Evolutionary conservation across 1,140 invertebrate species (phyloP).

Genomic region (Micrasema longulum): DNA sequence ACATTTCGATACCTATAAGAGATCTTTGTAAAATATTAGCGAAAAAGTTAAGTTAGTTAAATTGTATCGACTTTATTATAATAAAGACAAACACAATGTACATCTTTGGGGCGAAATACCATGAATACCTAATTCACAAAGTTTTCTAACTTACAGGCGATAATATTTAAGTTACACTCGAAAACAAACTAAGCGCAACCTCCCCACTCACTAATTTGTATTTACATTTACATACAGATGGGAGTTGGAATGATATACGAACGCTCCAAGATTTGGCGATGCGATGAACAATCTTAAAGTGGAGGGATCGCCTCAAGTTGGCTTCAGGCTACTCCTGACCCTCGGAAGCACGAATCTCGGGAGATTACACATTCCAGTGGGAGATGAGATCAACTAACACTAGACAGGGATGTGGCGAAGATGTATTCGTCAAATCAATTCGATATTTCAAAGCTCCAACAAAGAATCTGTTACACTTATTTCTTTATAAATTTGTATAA

Average conservation of each 20-base stretch:
- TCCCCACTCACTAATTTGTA: conserved; percentile 13
- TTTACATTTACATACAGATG: conserved; percentile 26
- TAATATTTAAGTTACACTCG: conserved; percentile 29
- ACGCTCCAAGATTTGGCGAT: conserved; percentile 6
- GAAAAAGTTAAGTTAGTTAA: too few species aligned
- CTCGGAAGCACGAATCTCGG: too few species aligned
- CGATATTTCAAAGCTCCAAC: background rate
- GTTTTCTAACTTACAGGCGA: conserved; percentile 13
- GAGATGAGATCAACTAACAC: too few species aligned
- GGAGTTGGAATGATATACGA: conserved; percentile 26
- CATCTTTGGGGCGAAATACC: conserved; percentile 3
- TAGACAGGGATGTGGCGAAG: too few species aligned
- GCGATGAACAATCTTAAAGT: conserved; percentile 18
- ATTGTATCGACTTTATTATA: too few species aligned
- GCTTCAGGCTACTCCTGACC: too few species aligned
- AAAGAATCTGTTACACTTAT: too few species aligned
- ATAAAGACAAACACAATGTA: too few species aligned
- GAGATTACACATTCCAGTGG: background rate
- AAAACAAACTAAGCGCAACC: conserved; percentile 17
- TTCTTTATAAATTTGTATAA: too few species aligned
- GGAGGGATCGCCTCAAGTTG: conserved; percentile 12
- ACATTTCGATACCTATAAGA: too few species aligned
- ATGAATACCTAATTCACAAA: conserved; percentile 25
- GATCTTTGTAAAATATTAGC: too few species aligned
- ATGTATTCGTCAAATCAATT: too few species aligned